These are phyloP conservation scores for Drosophila sucinea DNA, from an alignment of 1,140 invertebrate genomes.

Conservation along the genomic window DNA sequence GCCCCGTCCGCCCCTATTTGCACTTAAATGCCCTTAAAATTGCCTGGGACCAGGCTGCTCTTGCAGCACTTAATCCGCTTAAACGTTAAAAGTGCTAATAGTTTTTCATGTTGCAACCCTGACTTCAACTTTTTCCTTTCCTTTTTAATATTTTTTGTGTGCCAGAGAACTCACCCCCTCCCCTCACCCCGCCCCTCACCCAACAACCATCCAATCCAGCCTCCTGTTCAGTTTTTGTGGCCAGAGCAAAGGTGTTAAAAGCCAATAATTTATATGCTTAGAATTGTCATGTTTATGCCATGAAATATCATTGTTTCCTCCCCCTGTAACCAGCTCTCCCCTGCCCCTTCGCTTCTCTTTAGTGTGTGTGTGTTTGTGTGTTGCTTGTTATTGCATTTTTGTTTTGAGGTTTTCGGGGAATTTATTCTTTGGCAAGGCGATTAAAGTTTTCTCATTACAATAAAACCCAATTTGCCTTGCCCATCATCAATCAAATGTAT, in stretches of 20 bases:
- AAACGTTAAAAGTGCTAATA: constrained; percentile 80
- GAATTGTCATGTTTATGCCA: constrained; percentile 56
- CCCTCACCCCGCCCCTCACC: constrained; percentile 19
- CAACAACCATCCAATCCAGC: constrained; percentile 7
- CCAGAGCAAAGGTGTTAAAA: constrained; percentile 70
- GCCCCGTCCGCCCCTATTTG: constrained; percentile 46
- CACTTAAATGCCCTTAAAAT: constrained; percentile 57
- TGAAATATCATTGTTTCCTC: constrained; percentile 3
- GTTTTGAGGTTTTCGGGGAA: constrained; percentile 48
- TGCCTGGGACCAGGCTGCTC: constrained; percentile 30
- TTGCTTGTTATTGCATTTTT: constrained; percentile 56
- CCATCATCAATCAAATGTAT: constrained; percentile 51
- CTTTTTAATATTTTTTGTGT: constrained; percentile 4
- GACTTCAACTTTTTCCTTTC: constrained; percentile 44
- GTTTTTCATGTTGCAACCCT: constrained; percentile 76
- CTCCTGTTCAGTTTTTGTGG: constrained; percentile 3
- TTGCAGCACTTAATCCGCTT: constrained; percentile 71
- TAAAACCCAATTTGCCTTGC: background rate
- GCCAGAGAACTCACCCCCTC: constrained; percentile 36
- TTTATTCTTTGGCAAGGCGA: constrained; percentile 30
- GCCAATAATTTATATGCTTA: constrained; percentile 77
- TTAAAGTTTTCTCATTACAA: constrained; percentile 37
- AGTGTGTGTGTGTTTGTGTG: constrained; percentile 20
- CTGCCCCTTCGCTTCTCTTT: constrained; percentile 18
- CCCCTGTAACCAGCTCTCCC: background rate